phyloP scores from a whole-genome alignment of 2,888 invertebrate genomes.

The Standfussiana lucernea region DNA sequence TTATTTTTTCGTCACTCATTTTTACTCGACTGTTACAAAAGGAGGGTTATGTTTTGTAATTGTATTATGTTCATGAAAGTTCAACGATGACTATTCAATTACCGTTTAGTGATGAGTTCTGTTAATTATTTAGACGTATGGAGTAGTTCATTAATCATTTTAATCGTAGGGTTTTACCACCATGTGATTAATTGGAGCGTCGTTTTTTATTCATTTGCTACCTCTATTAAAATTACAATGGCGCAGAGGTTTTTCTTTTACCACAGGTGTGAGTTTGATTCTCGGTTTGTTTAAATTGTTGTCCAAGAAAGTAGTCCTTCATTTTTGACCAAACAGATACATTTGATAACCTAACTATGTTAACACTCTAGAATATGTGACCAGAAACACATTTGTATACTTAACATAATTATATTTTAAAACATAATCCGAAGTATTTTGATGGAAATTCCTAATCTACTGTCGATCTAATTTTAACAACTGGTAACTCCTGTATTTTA shows the following conservation, averaged over 20 bases:
- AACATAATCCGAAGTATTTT: background rate
- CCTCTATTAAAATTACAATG: background rate
- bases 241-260: background rate
- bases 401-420: background rate
- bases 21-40: constrained; percentile 4
- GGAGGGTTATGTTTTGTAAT: background rate
- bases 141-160: constrained; percentile 35
- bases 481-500: too few species aligned
- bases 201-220: constrained; percentile 14
- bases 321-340: background rate
- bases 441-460: background rate
- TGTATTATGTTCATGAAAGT: constrained; percentile 20
- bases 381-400: background rate
- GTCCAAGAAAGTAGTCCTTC: background rate
- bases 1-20: constrained; percentile 62
- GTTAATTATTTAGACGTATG: constrained; percentile 32
- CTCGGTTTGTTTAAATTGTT: background rate
- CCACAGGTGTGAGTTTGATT: background rate
- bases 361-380: background rate
- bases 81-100: constrained; percentile 52
- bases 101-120: constrained; percentile 14
- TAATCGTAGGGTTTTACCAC: constrained; percentile 36
- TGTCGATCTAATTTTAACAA: too few species aligned
- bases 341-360: too few species aligned
- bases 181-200: constrained; percentile 30